A percentile compares a stretch with the other conserved stretches of the same genome.
These are phyloP conservation scores for Zelleria hepariella DNA, from an alignment of 2,888 invertebrate species.

Conservation along the genomic window DNA sequence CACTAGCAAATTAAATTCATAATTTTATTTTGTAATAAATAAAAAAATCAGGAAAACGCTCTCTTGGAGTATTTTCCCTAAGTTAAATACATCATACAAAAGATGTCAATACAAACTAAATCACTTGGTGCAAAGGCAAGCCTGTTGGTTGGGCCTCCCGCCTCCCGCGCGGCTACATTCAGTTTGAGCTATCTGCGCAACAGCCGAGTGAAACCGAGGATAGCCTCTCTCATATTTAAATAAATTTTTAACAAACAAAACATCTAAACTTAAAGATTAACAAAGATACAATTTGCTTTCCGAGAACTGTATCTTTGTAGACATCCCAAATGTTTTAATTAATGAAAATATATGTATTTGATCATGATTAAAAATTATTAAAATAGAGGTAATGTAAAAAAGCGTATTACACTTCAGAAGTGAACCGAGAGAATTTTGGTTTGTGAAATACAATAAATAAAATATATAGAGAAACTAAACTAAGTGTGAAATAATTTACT, in stretches of 20 bases:
- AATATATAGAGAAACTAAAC: constrained; percentile 62
- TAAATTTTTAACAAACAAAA: constrained; percentile 51
- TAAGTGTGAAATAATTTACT: constrained; percentile 71
- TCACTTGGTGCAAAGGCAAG: constrained; percentile 73
- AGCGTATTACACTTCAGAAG: constrained; percentile 67
- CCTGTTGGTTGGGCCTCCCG: constrained; percentile 42
- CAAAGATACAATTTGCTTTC: constrained; percentile 57
- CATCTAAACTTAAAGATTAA: constrained; percentile 44
- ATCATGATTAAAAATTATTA: constrained; percentile 66
- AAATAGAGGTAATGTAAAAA: constrained; percentile 66
- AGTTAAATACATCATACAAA: constrained; percentile 72
- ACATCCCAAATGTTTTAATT: constrained; percentile 35
- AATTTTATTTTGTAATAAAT: constrained; percentile 71
- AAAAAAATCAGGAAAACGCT: constrained; percentile 69
- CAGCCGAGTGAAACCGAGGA: constrained; percentile 65
- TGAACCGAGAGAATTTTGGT: constrained; percentile 59
- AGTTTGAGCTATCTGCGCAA: constrained; percentile 35
- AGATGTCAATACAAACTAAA: constrained; percentile 71
- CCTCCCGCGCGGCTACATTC: constrained; percentile 20
- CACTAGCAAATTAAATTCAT: constrained; percentile 70
- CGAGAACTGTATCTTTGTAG: constrained; percentile 60
- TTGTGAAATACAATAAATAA: constrained; percentile 62
- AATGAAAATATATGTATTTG: constrained; percentile 58
- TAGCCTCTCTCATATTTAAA: constrained; percentile 54
- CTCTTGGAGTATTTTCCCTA: constrained; percentile 62